Conservation (phyloP, 2,888 invertebrate species). For the Lutraria lutraria region DNA sequence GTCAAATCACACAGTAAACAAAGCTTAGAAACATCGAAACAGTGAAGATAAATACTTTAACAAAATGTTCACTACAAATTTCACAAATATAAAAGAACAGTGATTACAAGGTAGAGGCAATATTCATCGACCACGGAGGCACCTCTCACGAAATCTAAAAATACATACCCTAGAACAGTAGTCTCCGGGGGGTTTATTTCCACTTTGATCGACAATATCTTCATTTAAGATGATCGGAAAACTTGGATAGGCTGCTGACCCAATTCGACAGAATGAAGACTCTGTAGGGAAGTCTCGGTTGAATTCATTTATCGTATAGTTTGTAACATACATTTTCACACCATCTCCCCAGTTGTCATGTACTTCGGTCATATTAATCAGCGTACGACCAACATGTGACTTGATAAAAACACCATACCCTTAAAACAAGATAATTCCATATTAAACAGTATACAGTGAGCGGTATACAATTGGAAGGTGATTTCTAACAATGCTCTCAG, state of each 20-base stretch:
- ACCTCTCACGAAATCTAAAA: too few species aligned
- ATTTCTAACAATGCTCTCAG: too few species aligned
- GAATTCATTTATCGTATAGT: slow-evolving; percentile 80
- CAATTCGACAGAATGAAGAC: slow-evolving; percentile 79
- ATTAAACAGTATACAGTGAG: too few species aligned
- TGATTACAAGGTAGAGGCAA: too few species aligned
- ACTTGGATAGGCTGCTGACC: slow-evolving; percentile 60
- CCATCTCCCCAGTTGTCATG: slow-evolving; percentile 86
- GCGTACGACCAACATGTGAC: slow-evolving; percentile 83
- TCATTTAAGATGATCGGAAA: slow-evolving; percentile 77
- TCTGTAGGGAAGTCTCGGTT: slow-evolving; percentile 76
- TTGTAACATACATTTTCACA: slow-evolving; percentile 83
- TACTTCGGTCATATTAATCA: slow-evolving; percentile 82
- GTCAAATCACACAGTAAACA: too few species aligned
- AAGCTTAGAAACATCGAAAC: too few species aligned
- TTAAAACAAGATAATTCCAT: slow-evolving; percentile 59
- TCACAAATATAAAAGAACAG: too few species aligned
- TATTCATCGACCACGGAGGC: too few species aligned
- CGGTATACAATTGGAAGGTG: too few species aligned
- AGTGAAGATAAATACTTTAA: too few species aligned
- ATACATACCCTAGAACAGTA: slow-evolving; percentile 54
- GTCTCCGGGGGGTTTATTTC: slow-evolving; percentile 66
- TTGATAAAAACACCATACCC: slow-evolving; percentile 86
- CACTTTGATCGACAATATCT: slow-evolving; percentile 73
- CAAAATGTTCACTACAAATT: too few species aligned